phyloP scores from a whole-genome alignment of 2,888 invertebrate species.

The Euclidia mi region DNA sequence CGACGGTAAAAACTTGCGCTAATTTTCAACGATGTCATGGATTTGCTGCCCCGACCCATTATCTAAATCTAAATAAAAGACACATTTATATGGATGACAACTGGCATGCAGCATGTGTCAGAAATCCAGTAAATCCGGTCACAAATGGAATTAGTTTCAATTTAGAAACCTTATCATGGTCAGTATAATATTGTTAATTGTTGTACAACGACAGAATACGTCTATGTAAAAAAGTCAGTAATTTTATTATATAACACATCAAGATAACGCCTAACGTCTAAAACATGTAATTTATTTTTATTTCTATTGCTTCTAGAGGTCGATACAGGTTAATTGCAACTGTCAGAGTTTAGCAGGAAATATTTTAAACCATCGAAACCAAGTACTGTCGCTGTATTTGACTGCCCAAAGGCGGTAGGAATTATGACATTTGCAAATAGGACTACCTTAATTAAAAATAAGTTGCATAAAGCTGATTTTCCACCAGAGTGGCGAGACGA shows the following conservation, averaged over 20 bases:
- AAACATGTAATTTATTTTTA: conserved; percentile 1
- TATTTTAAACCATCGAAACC: too few species aligned
- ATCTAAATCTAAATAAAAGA: conserved; percentile 49
- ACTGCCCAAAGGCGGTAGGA: too few species aligned
- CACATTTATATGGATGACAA: conserved; percentile 47
- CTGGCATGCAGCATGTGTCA: conserved; percentile 33
- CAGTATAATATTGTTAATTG: conserved; percentile 8
- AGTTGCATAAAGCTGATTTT: too few species aligned
- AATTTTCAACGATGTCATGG: conserved; percentile 34
- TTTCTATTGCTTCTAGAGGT: conserved; percentile 34
- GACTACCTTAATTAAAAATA: too few species aligned
- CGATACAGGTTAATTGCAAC: conserved; percentile 31
- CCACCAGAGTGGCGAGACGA: too few species aligned
- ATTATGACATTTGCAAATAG: too few species aligned
- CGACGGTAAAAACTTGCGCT: conserved; percentile 26
- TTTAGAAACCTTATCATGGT: conserved; percentile 44
- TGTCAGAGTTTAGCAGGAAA: too few species aligned
- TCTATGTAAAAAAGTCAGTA: conserved; percentile 13
- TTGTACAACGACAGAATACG: conserved; percentile 32
- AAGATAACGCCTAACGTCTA: conserved; percentile 20
- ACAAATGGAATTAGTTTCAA: conserved; percentile 35
- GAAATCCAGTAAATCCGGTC: conserved; percentile 37
- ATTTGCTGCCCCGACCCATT: conserved; percentile 37
- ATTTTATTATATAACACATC: conserved; percentile 14
- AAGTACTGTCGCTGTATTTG: too few species aligned